Base-by-base conservation (phyloP, 2,113 vertebrate species). In the Poeciliopsis occidentalis region DNA sequence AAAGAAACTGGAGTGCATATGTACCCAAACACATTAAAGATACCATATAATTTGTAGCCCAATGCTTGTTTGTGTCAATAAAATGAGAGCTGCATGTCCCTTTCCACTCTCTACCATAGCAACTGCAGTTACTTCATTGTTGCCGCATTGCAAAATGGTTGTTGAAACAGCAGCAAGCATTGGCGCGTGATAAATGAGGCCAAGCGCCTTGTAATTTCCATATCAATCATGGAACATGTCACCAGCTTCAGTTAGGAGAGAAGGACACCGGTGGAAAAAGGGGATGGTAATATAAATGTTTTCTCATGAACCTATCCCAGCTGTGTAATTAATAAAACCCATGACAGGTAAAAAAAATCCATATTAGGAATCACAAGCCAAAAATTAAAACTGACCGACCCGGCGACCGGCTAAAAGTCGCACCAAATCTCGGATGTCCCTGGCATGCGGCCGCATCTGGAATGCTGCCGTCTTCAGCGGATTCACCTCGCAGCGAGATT, bases 381-480 rank as follows among this genome's bases (percentile, higher is more conserved):
- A 89, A 76, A 37, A 60, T n/a, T 22, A 75, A 4, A 78, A 32
- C 47, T 1, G 75, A 63, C 60, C 7, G 72, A 62, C 60, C 69
- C 12, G 64, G 47, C 67, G 76, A 69, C 79, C 44, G 77, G 71
- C 67, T 79, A 74, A 32, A 67, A 64, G 74, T 1, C 11, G 27
- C 54, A 72, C 69, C 44, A 54, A 65, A 71, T 80, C 69, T 69
- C 57, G 67, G 73, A 62, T 2, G n/a, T 44, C 67, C 73, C 67
- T 60, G 69, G 51, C 74, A 67, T 64, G 41, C n/a, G 70, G 80
- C 80, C 85, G 80, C 83, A 82, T 71, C 73, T 71, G 63, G 44
- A 89, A 83, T 74, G 81, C 89, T 89, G 86, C 87, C 90, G 92
- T 91, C 91, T 83, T 79, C 78, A 11, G 78, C 64, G 71, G 78